Base-by-base conservation (phyloP, 2,888 invertebrate genomes). In the Gari tellinella region DNA sequence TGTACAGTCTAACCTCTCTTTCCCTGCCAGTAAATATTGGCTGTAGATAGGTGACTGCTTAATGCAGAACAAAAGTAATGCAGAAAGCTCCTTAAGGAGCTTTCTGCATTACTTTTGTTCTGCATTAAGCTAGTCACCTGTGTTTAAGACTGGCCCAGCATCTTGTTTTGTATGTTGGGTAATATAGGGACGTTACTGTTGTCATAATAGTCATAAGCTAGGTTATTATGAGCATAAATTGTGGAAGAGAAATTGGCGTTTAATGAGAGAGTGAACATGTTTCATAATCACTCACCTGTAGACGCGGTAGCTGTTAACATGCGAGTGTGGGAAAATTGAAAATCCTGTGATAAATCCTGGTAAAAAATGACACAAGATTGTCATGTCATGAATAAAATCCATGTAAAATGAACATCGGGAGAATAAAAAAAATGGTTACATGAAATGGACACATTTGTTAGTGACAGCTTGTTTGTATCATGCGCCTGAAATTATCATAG, bases 311-410 rank as follows among this genome's bases (percentile, higher is more conserved):
- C 73, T 73, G 73, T 56, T 57, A 48, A 57, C 26, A 15, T 31
- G 19, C 38, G 45, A 74, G 65, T 75, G 79, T 79, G 79, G 79
- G 79, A 79, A 79, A 79, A 72, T 72, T 70, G 73, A 74, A 60
- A 74, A 77, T 78, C 78, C 69, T 17, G 52, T 40, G 14, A 49
- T 65, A 61, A 58, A 66, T 64, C 70, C 58, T 10, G 2, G 17
- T n/a, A 21, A 25, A 55, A 55, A 37, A 10, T 37, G 17, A 21
- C 37, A 19, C 45, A 52, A 41, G 12, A 56, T 21, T 56, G 21
- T 21, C 19, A 12, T 15, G 10, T 17, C 12, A 21, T 56, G 23
- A 15, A 14, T 23, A 40, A 38, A 23, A 40, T 17, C 14, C 10
- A 21, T 43, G 31, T 14, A 25, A 31, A 52, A 21, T 12, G 4